These are phyloP conservation scores for Gymnoscopelus microlampas DNA, from an alignment of 2,797 vertebrate genomes.

Conservation along the genomic window DNA sequence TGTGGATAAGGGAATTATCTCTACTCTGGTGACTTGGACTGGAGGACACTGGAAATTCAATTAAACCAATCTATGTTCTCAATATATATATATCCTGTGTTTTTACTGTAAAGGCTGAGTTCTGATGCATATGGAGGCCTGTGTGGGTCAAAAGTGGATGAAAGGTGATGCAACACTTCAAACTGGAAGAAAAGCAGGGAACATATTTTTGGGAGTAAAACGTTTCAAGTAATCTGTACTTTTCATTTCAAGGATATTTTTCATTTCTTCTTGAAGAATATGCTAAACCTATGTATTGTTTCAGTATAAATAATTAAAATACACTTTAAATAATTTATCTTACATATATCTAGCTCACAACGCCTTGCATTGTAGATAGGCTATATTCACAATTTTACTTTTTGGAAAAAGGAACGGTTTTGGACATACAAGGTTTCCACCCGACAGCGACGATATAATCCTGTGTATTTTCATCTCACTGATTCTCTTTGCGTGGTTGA, in stretches of 20 bases:
- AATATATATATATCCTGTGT: slow-evolving; percentile 46
- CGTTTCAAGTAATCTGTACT: too few species aligned
- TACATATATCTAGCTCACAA: too few species aligned
- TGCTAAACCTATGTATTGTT: too few species aligned
- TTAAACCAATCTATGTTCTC: slow-evolving; percentile 77
- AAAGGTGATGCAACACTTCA: slow-evolving; percentile 4
- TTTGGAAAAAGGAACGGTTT: neutral
- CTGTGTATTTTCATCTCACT: neutral
- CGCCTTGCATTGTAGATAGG: too few species aligned
- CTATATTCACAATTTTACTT: neutral
- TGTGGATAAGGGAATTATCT: slow-evolving; percentile 82
- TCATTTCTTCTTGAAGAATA: too few species aligned
- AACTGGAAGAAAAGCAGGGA: neutral
- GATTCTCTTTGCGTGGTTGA: neutral
- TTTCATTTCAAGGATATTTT: too few species aligned
- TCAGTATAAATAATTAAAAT: too few species aligned
- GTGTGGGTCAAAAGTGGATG: slow-evolving; percentile 19
- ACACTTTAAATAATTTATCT: too few species aligned
- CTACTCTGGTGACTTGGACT: slow-evolving; percentile 74
- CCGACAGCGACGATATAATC: too few species aligned
- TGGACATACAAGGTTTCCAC: too few species aligned
- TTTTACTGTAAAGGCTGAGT: slow-evolving; percentile 21
- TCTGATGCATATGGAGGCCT: slow-evolving; percentile 13
- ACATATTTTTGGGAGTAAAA: slow-evolving; percentile 1
- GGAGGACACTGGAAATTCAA: slow-evolving; percentile 78